phyloP scores from a whole-genome alignment of 1,140 invertebrate species.

The Helicorthomorpha holstii region DNA sequence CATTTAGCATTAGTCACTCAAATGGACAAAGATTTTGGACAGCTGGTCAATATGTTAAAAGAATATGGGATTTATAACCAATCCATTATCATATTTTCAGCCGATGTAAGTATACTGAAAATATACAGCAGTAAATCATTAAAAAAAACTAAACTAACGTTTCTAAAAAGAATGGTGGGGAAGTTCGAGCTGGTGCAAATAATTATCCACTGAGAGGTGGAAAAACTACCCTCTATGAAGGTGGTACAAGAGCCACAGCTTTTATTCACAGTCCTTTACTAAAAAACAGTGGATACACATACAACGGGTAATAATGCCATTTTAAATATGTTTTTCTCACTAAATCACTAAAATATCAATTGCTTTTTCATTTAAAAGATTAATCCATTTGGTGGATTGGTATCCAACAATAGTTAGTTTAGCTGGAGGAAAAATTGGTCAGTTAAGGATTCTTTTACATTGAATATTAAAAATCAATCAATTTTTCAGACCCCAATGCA shows the following conservation, averaged over 20 bases:
- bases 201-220: slow-evolving; percentile 29
- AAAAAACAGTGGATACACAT: slow-evolving; percentile 8
- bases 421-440: slow-evolving; percentile 19
- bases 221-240: slow-evolving; percentile 31
- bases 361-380: too few species aligned
- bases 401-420: slow-evolving; percentile 27
- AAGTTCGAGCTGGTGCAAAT: slow-evolving; percentile 24
- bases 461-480: too few species aligned
- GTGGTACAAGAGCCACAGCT: slow-evolving; percentile 24
- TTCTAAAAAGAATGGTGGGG: slow-evolving; percentile 24
- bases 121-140: neutral
- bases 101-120: slow-evolving; percentile 19
- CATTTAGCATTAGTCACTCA: slow-evolving; percentile 25
- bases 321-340: too few species aligned
- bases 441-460: too few species aligned
- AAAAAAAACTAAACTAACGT: slow-evolving; percentile 13
- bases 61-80: slow-evolving; percentile 27
- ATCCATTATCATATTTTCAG: slow-evolving; percentile 28
- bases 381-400: slow-evolving; percentile 32
- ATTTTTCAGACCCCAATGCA: neutral
- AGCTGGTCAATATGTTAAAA: slow-evolving; percentile 26
- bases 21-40: slow-evolving; percentile 27
- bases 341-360: too few species aligned
- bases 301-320: slow-evolving; percentile 7
- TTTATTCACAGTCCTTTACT: slow-evolving; percentile 22